Base-by-base conservation (phyloP, 2,113 vertebrate species). In the Octodon degus region DNA sequence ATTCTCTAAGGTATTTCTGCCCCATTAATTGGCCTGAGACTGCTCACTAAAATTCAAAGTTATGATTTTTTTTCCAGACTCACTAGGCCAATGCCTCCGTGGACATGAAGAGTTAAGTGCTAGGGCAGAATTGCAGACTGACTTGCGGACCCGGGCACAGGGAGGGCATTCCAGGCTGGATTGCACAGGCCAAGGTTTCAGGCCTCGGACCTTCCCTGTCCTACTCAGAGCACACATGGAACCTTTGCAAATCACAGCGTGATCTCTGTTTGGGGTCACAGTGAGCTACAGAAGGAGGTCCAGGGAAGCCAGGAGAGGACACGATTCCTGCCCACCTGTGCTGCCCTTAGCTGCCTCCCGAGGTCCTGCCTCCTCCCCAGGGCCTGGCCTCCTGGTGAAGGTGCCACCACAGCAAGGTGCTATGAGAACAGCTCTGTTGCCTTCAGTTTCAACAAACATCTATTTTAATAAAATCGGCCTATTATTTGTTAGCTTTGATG, bases 41-140 rank as follows among this genome's bases (percentile, higher is more conserved):
- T 95, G 89, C 70, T 37, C 32, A 58, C 20, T 30, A 50, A 77
- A 53, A 60, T 74, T 87, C 86, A 62, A 77, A 65, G 34, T 83
- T 50, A 55, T 34, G 50, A 55, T 81, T 81, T 53, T 77, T 50
- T 50, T 79, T 30, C 13, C 17, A 96, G 4, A 50, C 88, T 10
- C 90, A 98, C 53, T 98, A 98, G 96, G 98, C 98, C 89, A 97
- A 84, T 1, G 4, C 34, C n/a, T 63, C 83, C 88, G 67, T 50
- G 34, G 92, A 89, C 37, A 8, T 47, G 80, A 97, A 94, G 95
- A 97, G 74, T 89, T 98, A 98, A 96, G 77, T 19, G 47, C 40
- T 63, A 81, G 50, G 17, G 40, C 60, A 14, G 19, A 27, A 19
- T 10, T 85, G 60, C 58, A 9, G 55, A 11, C 50, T 34, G 96